A percentile compares a stretch with the other conserved stretches of the same genome.
phyloP scores from a whole-genome alignment of 2,888 invertebrate species.

The Metallyticus violacea region DNA sequence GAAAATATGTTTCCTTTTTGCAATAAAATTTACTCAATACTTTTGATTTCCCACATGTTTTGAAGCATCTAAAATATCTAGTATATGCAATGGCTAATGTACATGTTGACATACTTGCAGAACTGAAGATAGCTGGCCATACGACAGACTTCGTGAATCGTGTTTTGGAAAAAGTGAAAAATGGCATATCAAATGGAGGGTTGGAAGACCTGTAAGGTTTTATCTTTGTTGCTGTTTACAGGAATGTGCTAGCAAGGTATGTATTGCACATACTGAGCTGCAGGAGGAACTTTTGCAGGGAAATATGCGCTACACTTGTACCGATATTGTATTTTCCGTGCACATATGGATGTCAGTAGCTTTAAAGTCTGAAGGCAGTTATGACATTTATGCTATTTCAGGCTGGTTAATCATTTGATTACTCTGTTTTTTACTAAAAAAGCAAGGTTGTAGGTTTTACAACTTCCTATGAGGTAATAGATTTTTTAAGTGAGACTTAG shows the following conservation, averaged over 20 bases:
- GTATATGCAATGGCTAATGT: too few species aligned
- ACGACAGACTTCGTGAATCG: conserved; percentile 93
- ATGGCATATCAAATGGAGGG: conserved; percentile 74
- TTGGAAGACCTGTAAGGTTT: conserved; percentile 64
- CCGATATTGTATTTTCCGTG: conserved; percentile 10
- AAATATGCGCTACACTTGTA: conserved; percentile 6
- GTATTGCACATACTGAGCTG: conserved; percentile 10
- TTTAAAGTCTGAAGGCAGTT: background rate
- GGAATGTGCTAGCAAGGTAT: background rate
- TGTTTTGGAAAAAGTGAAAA: conserved; percentile 81
- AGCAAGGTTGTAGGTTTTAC: too few species aligned
- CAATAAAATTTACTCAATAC: too few species aligned
- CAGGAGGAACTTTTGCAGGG: background rate
- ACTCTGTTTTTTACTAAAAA: too few species aligned
- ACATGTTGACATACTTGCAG: conserved; percentile 52
- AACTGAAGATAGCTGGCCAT: conserved; percentile 82
- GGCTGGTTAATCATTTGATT: background rate
- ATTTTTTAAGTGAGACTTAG: too few species aligned
- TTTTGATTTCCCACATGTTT: too few species aligned
- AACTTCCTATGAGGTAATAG: too few species aligned
- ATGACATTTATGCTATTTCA: background rate
- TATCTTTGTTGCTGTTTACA: background rate
- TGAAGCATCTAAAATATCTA: too few species aligned
- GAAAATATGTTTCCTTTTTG: too few species aligned
- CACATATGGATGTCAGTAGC: background rate